Conservation (phyloP, 2,113 vertebrate genomes). For the Meles meles region DNA sequence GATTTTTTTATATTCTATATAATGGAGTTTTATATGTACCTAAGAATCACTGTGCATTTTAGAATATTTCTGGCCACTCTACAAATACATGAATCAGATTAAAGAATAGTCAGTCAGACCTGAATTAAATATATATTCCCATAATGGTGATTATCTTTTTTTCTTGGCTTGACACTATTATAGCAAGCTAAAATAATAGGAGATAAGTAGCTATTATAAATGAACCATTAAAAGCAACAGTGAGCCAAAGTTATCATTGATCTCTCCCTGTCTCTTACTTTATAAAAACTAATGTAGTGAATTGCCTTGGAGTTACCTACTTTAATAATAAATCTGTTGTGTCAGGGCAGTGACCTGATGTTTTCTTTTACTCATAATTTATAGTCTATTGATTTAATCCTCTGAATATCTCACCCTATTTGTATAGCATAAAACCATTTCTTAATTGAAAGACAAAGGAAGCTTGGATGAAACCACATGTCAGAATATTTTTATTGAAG, state of each 20-base stretch:
- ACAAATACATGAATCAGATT: constrained; percentile 72
- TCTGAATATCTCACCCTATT: constrained; percentile 59
- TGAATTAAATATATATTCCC: constrained; percentile 75
- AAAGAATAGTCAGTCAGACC: constrained; percentile 65
- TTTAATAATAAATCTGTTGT: constrained; percentile 82
- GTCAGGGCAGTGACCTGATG: constrained; percentile 70
- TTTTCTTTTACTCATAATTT: constrained; percentile 81
- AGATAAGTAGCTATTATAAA: constrained; percentile 79
- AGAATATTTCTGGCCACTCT: constrained; percentile 54
- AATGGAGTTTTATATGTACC: not conserved
- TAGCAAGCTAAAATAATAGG: constrained; percentile 77
- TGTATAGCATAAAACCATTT: constrained; percentile 68
- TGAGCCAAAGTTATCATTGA: constrained; percentile 75
- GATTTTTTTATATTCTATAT: not conserved
- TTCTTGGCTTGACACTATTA: constrained; percentile 73
- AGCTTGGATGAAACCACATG: constrained; percentile 65
- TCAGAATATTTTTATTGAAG: constrained; percentile 70
- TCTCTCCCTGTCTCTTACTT: constrained; percentile 76
- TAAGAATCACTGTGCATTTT: constrained; percentile 48
- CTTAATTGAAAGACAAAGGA: constrained; percentile 76
- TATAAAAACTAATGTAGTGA: constrained; percentile 75
- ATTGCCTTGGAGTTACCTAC: constrained; percentile 73
- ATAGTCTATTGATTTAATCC: constrained; percentile 78
- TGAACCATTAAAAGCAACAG: constrained; percentile 77
- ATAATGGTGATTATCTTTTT: constrained; percentile 75